Evolutionary conservation across 2,888 invertebrate genomes (phyloP).

Genomic region (Rhaphigaster nebulosa): DNA sequence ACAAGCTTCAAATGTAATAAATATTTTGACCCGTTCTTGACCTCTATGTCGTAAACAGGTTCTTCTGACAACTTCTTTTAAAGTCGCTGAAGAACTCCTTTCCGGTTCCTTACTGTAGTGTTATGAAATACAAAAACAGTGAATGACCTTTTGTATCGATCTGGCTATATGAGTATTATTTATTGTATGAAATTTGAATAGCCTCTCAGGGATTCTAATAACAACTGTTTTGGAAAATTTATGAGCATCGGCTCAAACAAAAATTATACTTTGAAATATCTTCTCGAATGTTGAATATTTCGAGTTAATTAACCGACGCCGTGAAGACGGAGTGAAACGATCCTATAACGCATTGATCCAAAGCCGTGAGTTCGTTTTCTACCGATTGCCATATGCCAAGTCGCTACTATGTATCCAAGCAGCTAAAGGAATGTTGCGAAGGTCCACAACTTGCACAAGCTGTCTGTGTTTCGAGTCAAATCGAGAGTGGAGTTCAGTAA

Average conservation of each 20-base stretch:
- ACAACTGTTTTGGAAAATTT: constrained; percentile 13
- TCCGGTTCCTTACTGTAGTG: constrained; percentile 5
- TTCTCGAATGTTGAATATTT: not conserved
- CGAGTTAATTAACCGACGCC: not conserved
- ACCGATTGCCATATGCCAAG: not conserved
- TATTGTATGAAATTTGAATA: constrained; percentile 22
- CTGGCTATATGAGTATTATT: not conserved
- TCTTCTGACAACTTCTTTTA: constrained; percentile 45
- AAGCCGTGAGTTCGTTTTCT: not conserved
- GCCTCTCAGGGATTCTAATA: not conserved
- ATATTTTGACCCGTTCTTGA: constrained; percentile 46
- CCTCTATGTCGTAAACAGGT: constrained; percentile 35
- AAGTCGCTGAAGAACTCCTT: constrained; percentile 26
- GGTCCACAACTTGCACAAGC: not conserved
- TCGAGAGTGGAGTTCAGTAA: not conserved
- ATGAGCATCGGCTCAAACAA: not conserved
- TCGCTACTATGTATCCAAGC: too few relatives aligned
- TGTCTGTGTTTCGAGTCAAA: not conserved
- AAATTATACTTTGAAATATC: constrained; percentile 25
- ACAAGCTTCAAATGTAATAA: constrained; percentile 27
- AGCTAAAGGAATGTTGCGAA: not conserved
- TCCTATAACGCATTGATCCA: not conserved
- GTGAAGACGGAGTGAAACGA: not conserved
- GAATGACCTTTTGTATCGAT: constrained; percentile 7
- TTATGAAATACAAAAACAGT: constrained; percentile 28